Evolutionary conservation across 2,797 vertebrate species (phyloP).

Genomic region (Mormyrus hasselquistii): DNA sequence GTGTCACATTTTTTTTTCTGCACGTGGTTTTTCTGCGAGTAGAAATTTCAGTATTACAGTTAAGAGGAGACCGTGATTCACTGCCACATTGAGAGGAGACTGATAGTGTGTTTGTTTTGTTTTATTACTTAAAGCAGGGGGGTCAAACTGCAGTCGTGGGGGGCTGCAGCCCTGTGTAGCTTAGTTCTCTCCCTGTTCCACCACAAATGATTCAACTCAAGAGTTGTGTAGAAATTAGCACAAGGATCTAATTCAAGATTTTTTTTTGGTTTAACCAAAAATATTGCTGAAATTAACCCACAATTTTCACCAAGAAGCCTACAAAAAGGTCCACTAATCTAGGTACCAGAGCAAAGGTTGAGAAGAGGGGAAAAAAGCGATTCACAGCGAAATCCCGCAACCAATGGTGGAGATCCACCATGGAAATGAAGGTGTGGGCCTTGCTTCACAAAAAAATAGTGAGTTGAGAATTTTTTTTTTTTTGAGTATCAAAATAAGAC

Average conservation of each 20-base stretch:
- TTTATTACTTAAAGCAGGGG: neutral
- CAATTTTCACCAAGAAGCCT: neutral
- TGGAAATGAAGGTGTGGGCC: neutral
- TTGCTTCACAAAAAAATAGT: conserved; percentile 12
- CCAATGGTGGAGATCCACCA: conserved; percentile 20
- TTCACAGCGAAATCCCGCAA: neutral
- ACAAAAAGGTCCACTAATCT: neutral
- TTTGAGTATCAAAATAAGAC: neutral
- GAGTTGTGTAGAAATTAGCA: no score
- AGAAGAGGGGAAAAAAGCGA: neutral
- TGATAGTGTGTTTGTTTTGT: neutral
- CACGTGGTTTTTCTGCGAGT: neutral
- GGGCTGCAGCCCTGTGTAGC: no score
- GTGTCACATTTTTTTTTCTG: neutral
- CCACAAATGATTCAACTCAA: no score
- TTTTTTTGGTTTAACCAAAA: neutral
- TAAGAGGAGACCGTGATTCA: neutral
- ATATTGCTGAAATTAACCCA: neutral
- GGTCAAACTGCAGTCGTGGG: no score
- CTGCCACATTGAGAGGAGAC: neutral
- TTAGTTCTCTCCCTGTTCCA: no score
- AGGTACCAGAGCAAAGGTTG: neutral
- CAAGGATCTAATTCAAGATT: neutral
- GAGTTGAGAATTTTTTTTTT: neutral
- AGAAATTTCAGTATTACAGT: neutral